phyloP scores from a whole-genome alignment of 2,797 vertebrate genomes.

The Odontamblyopus lacepedii region DNA sequence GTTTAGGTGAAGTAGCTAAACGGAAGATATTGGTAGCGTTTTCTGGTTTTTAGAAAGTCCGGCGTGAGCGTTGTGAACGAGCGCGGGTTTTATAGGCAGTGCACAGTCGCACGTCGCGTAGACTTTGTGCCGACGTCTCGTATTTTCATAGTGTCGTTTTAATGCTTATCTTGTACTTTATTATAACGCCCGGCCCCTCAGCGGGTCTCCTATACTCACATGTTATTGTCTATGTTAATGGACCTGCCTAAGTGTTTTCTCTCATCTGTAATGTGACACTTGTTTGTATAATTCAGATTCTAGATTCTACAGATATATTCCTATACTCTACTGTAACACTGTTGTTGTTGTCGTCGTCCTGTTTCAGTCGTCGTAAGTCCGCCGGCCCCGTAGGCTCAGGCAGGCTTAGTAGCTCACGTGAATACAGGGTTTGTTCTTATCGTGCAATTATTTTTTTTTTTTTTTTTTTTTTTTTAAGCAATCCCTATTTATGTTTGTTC shows the following conservation, averaged over 20 bases:
- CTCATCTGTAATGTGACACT: constrained; percentile 21
- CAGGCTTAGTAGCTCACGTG: constrained; percentile 29
- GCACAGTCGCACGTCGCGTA: neutral
- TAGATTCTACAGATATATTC: constrained; percentile 54
- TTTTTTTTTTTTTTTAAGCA: constrained; percentile 20
- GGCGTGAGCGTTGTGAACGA: neutral
- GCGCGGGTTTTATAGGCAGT: neutral
- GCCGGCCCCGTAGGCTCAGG: constrained; percentile 12
- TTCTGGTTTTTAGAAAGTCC: neutral
- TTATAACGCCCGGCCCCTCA: constrained; percentile 5
- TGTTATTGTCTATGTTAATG: constrained; percentile 69
- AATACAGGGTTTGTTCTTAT: constrained; percentile 50
- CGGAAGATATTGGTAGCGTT: neutral
- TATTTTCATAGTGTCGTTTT: neutral
- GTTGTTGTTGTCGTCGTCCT: constrained; percentile 17
- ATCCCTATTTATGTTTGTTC: constrained; percentile 14
- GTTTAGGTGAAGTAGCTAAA: neutral
- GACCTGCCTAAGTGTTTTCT: constrained; percentile 72
- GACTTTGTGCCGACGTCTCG: neutral
- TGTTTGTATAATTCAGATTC: constrained; percentile 28
- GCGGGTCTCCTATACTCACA: constrained; percentile 46
- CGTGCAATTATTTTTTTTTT: constrained; percentile 51
- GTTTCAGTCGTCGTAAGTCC: constrained; percentile 23
- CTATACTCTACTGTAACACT: constrained; percentile 56
- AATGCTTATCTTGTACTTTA: neutral